Evolutionary conservation across 2,797 vertebrate genomes (phyloP), one percentile per base, ranked within the genome.

Genomic region (Muscicapa striata): DNA sequence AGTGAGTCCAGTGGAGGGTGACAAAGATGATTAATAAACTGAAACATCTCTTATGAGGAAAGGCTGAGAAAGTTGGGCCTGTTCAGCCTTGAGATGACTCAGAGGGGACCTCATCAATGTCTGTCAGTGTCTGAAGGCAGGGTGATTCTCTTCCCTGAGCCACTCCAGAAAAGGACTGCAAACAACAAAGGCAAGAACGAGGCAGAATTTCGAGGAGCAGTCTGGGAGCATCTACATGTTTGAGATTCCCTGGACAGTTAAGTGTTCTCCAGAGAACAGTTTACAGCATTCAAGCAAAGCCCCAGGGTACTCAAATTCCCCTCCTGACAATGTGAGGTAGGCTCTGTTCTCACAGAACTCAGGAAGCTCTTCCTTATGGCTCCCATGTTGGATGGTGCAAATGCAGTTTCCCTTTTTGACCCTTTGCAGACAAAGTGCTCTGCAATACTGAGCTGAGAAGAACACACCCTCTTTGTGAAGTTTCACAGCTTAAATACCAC

Each of bases 1-100:
- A 34, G 10, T 0, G 0, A 26, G 9, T 8, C 34, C n/a, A 22
- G n/a, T 11, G 29, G 27, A 46, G 5, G 1, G 10, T 13, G 17
- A 45, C 7, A 23, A 64, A 23, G 6, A 20, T 4, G 3, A 34
- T 32, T 22, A 41, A n/a, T n/a, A 9, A 66, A 54, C 15, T 5
- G 30, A n/a, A 88, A 52, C 1, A 6, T 34, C 40, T 74, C 21
- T 61, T 34, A 34, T 1, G 34, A 34, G 30, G 12, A 52, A 34
- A 36, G 40, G 10, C 5, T 41, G 46, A 61, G 12, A 26, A 4
- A 19, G 5, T 3, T 32, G 15, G 9, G 21, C 38, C 10, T 58
- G 6, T 40, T 70, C 3, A 70, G 15, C 22, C n/a, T 64, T 21
- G 13, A 64, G 38, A n/a, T 22, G 17, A 52, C 18, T 34, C 29